phyloP scores from a whole-genome alignment of 2,888 invertebrate genomes.

The Oscheius sp. region DNA sequence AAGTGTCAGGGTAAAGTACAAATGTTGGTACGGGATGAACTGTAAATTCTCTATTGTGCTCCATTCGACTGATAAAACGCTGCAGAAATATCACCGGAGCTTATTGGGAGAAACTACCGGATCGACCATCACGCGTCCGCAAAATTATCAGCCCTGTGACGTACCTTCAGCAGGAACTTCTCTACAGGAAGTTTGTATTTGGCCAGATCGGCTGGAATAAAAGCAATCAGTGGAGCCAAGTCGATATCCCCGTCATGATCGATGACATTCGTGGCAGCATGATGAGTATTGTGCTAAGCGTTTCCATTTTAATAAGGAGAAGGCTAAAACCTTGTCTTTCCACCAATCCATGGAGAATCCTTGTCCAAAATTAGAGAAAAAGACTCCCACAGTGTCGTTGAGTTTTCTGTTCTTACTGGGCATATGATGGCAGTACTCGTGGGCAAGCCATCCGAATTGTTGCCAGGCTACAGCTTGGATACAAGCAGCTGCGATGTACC shows the following conservation, averaged over 20 bases:
- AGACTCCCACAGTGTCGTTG: constrained; percentile 57
- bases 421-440: constrained; percentile 67
- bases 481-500: constrained; percentile 59
- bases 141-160: not conserved
- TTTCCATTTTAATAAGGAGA: not conserved
- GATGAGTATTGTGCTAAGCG: constrained; percentile 66
- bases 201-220: constrained; percentile 63
- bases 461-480: constrained; percentile 66
- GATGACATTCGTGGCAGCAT: constrained; percentile 68
- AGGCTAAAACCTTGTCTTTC: constrained; percentile 67
- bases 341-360: constrained; percentile 69
- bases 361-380: constrained; percentile 66
- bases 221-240: constrained; percentile 64
- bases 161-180: constrained; percentile 47
- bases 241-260: constrained; percentile 67
- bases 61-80: not conserved
- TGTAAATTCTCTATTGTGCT: constrained; percentile 28
- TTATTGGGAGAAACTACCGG: not conserved
- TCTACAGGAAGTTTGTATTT: constrained; percentile 65
- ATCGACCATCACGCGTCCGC: constrained; percentile 1
- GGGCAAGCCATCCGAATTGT: constrained; percentile 67
- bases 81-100: too few species aligned
- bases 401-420: constrained; percentile 55
- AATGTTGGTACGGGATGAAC: constrained; percentile 67
- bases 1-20: constrained; percentile 65